Conservation (phyloP, 2,888 invertebrate species). For the Aleiodes alternator region DNA sequence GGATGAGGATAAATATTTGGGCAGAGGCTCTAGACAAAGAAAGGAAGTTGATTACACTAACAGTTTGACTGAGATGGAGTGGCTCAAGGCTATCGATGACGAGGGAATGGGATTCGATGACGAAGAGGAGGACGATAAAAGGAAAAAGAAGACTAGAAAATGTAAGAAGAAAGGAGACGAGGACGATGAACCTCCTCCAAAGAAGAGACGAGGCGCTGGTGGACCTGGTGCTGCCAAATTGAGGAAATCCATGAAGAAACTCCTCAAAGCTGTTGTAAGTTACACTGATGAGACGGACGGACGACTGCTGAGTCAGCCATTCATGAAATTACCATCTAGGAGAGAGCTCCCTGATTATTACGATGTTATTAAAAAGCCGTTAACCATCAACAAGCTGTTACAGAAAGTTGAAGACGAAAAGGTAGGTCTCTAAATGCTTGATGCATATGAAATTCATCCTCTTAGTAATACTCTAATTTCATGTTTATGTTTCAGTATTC, state of each 20-base stretch:
- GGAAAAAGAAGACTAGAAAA: constrained; percentile 78
- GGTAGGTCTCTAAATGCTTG: no score
- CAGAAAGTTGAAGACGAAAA: constrained; percentile 92
- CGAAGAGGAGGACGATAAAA: constrained; percentile 82
- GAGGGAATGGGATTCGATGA: constrained; percentile 81
- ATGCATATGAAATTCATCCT: no score
- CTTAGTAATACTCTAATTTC: neutral
- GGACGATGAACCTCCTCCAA: constrained; percentile 79
- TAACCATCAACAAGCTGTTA: constrained; percentile 96
- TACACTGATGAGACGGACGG: constrained; percentile 90
- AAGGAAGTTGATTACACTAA: constrained; percentile 99
- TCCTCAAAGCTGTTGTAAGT: constrained; percentile 92
- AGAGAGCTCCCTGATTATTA: constrained; percentile 97
- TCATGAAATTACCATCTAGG: constrained; percentile 95
- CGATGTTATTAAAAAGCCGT: constrained; percentile 95
- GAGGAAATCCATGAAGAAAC: constrained; percentile 88
- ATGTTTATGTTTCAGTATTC: constrained; percentile 78
- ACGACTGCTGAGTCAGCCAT: constrained; percentile 92
- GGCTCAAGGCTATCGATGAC: constrained; percentile 88
- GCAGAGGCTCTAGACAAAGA: constrained; percentile 93
- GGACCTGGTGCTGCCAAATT: constrained; percentile 79
- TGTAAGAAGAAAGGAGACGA: constrained; percentile 78
- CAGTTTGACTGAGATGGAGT: constrained; percentile 97
- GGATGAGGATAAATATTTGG: constrained; percentile 88
- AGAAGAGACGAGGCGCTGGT: constrained; percentile 74